Base-by-base conservation (phyloP, 2,888 invertebrate species). In the Gerris lacustris region DNA sequence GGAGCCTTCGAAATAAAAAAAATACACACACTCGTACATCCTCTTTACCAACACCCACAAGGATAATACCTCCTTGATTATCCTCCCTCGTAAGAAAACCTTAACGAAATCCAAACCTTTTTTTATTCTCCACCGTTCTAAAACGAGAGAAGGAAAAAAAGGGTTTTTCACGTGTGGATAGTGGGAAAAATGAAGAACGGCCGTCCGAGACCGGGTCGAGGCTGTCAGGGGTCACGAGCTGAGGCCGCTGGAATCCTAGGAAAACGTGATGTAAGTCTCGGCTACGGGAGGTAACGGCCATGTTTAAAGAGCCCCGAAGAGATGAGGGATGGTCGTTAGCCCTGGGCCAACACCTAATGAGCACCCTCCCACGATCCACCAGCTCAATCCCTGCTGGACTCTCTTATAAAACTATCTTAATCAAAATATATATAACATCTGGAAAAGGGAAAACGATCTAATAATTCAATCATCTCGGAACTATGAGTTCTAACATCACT, bases 281-380 rank as follows among this genome's bases (percentile, higher is more conserved):
- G 55, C 55, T 55, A 9, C 9, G 55, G 15, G 55, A 15, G 15
- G 9, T 9, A 15, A 15, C 9, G 15, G 9, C 9, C 55, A 15
- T 9, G 11, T 15, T 11, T 55, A 15, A 9, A 11, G 15, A 15
- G 55, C 55, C 55, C 55, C 55, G 11, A 11, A 15, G 9, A 15
- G 55, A 55, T 55, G 55, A 55, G 55, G 55, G 55, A 55, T 55
- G 55, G 55, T 55, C 55, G 55, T 55, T 55, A 55, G 55, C 55
- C 55, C 55, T 55, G 55, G 55, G 55, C 55, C 55, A 55, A 55
- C 55, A 55, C 55, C 55, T 55, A 55, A 55, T 55, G 55, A 55
- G 55, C 55, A 55, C 55, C 55, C 55, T 55, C 55, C 55, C 55
- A 55, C 55, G 55, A 55, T 55, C 15, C 55, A 55, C 9, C 55